Conservation (phyloP, 2,113 vertebrate species). For the Fregata magnificens region DNA sequence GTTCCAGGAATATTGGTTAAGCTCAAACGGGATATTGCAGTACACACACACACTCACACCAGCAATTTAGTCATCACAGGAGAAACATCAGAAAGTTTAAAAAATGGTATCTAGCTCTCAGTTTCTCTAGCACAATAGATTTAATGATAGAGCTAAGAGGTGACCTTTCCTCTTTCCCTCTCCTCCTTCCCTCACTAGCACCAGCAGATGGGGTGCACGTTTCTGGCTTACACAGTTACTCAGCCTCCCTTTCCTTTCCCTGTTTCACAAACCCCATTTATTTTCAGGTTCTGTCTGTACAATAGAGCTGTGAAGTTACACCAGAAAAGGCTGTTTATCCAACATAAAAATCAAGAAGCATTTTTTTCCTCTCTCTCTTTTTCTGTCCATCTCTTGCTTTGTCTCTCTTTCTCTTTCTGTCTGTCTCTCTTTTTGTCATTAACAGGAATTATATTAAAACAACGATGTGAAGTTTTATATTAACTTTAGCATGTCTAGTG, state of each 20-base stretch:
- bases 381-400: background rate
- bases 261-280: background rate
- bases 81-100: background rate
- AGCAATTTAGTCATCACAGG: background rate
- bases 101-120: background rate
- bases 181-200: background rate
- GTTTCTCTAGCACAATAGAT: background rate
- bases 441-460: background rate
- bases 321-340: background rate
- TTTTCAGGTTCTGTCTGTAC: background rate
- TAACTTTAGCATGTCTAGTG: background rate
- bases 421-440: background rate
- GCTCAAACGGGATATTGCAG: background rate
- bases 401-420: no score
- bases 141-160: background rate
- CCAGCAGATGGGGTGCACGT: fast-evolving
- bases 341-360: background rate
- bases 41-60: background rate
- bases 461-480: background rate
- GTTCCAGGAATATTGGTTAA: background rate
- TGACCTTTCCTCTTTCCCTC: background rate
- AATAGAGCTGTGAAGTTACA: background rate
- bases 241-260: background rate
- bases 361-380: fast-evolving
- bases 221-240: background rate